Evolutionary conservation across 2,797 vertebrate species (phyloP).

Genomic region (Poliocrania exsul): DNA sequence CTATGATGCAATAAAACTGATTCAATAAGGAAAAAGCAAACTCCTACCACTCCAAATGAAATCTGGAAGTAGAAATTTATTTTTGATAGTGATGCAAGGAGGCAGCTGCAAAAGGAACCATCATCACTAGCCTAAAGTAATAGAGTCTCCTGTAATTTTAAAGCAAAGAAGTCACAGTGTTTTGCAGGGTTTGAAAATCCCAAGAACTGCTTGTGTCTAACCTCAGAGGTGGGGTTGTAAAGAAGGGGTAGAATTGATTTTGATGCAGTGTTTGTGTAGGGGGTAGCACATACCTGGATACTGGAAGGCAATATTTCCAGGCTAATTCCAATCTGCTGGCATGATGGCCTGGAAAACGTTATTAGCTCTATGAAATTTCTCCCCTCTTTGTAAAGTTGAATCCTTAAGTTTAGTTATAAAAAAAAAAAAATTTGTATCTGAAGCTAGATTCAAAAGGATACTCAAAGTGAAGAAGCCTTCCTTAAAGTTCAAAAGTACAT

Average conservation of each 20-base stretch:
- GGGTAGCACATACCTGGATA: neutral
- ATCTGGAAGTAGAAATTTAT: neutral
- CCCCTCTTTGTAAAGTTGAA: neutral
- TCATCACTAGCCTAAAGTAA: neutral
- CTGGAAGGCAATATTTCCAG: neutral
- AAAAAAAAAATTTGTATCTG: neutral
- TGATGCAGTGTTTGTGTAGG: neutral
- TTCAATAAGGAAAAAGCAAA: neutral
- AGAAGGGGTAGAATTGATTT: neutral
- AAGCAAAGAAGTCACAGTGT: neutral
- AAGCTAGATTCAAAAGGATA: neutral
- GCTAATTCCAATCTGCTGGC: neutral
- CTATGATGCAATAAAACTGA: neutral
- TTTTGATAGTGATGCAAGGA: neutral
- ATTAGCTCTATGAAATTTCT: neutral
- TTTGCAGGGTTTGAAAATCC: neutral
- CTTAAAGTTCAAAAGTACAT: neutral
- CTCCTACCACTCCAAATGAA: neutral
- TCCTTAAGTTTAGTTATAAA: neutral
- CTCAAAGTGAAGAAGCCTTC: neutral
- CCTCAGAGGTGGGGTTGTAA: neutral
- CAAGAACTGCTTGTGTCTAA: neutral
- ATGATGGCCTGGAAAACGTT: neutral
- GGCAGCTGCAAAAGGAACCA: neutral
- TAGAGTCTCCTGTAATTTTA: neutral